Base-by-base conservation (phyloP, 2,113 vertebrate species). In the Elaphurus davidianus region DNA sequence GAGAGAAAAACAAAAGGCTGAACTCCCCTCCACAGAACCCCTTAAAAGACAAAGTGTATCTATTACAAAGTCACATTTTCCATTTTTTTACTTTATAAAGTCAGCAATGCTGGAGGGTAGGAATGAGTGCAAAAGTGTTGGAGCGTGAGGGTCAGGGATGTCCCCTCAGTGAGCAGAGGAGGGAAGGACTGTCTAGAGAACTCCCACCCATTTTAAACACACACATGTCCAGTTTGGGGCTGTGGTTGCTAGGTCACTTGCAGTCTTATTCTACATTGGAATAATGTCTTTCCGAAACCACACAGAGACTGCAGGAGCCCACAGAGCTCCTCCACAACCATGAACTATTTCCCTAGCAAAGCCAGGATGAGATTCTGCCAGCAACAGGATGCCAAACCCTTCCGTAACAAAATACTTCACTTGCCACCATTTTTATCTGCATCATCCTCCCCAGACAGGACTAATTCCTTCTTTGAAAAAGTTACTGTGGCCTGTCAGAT, bases 401-500 rank as follows among this genome's bases (percentile, higher is more conserved):
- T 47, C 52, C 59, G 33, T 30, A 47, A n/a, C 17, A 76, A 71
- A 52, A 50, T 33, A 81, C 50, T 57, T 11, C 5, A 52, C 54
- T 67, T n/a, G 27, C 76, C 7, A 74, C 52, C 27, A 60, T 92
- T 88, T 96, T 74, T n/a, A 59, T 74, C 43, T 92, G 52, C n/a
- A 60, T 92, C 36, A 47, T 14, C 98, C 98, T 99, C 99, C 98
- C 98, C 98, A 99, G 98, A 98, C 98, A 90, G 98, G 98, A 97
- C 99, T 99, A 98, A 99, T 99, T 9, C 99, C 98, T 76, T 99
- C 98, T 98, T 99, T 99, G 97, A 99, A 99, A 95, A 98, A 99
- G 98, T 99, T 99, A 91, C 99, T 99, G 64, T 99, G 99, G 52
- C 98, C 99, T 74, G 98, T 99, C 98, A 98, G 97, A 98, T 99